Conservation (phyloP, 2,888 invertebrate species). For the Azorinus chamasolen region DNA sequence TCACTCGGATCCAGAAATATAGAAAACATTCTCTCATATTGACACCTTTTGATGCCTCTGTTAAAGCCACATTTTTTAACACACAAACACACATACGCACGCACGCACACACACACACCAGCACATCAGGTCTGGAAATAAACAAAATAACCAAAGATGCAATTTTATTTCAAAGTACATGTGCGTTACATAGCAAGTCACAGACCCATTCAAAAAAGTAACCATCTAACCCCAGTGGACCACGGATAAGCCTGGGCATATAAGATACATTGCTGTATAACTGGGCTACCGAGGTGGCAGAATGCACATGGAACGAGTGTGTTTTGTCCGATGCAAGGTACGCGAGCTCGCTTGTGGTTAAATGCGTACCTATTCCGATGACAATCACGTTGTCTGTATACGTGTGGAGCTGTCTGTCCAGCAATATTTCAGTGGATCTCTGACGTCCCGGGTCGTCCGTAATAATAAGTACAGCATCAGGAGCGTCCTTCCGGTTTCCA, state of each 20-base stretch:
- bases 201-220: too few relatives aligned
- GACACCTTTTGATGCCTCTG: too few relatives aligned
- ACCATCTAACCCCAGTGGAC: neutral
- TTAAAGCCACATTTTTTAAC: too few relatives aligned
- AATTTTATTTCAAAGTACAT: too few relatives aligned
- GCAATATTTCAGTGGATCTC: neutral
- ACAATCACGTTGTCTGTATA: conserved; percentile 10
- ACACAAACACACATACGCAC: too few relatives aligned
- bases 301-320: conserved; percentile 11
- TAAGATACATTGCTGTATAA: neutral
- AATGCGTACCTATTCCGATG: conserved; percentile 10
- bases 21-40: too few relatives aligned
- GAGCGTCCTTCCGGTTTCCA: conserved; percentile 15
- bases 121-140: too few relatives aligned
- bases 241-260: conserved; percentile 2
- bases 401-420: neutral
- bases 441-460: conserved; percentile 11
- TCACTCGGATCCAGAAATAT: too few relatives aligned
- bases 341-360: neutral
- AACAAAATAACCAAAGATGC: too few relatives aligned
- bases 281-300: neutral
- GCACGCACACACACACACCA: too few relatives aligned
- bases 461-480: conserved; percentile 16
- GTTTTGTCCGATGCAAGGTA: conserved; percentile 9
- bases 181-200: too few relatives aligned